Evolutionary conservation across 2,797 vertebrate genomes (phyloP).

Genomic region (Ambastaia sidthimunki): DNA sequence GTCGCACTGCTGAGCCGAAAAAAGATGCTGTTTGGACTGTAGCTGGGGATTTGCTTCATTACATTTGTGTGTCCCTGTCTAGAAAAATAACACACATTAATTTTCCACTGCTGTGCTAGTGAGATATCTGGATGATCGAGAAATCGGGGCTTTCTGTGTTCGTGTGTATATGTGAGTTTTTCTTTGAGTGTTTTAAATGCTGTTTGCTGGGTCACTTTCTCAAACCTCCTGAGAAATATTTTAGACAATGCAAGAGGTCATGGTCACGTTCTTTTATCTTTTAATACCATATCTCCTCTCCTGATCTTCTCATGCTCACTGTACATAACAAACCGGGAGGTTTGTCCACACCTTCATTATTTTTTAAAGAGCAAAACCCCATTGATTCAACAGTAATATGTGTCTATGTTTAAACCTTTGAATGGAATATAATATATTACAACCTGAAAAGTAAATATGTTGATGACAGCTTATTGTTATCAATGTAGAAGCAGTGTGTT

Average conservation of each 20-base stretch:
- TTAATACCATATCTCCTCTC: background rate
- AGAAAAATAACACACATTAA: slow-evolving; percentile 50
- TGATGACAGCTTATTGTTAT: slow-evolving; percentile 68
- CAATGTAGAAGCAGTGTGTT: slow-evolving; percentile 78
- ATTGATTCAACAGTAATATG: slow-evolving; percentile 52
- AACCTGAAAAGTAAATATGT: slow-evolving; percentile 60
- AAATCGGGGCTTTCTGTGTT: slow-evolving; percentile 28
- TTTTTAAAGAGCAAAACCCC: slow-evolving; percentile 57
- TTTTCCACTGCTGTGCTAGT: slow-evolving; percentile 60
- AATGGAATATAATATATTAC: slow-evolving; percentile 67
- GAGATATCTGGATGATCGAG: slow-evolving; percentile 48
- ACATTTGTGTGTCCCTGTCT: slow-evolving; percentile 13
- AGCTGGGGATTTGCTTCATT: slow-evolving; percentile 2
- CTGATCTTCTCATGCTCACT: slow-evolving; percentile 27
- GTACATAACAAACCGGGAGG: slow-evolving; percentile 49
- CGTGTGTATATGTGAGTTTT: slow-evolving; percentile 3
- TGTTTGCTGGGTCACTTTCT: slow-evolving; percentile 48
- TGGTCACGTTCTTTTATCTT: slow-evolving; percentile 1
- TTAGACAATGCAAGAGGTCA: slow-evolving; percentile 34
- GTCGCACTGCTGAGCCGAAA: slow-evolving; percentile 41
- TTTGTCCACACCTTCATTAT: slow-evolving; percentile 38
- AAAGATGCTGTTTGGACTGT: slow-evolving; percentile 20
- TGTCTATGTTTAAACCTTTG: slow-evolving; percentile 65
- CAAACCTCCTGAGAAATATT: slow-evolving; percentile 29
- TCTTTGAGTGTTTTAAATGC: slow-evolving; percentile 30